Percentiles rank a stretch among this genome's conserved stretches.
phyloP scores from a whole-genome alignment of 2,888 invertebrate genomes.

The Limnephilus rhombicus region DNA sequence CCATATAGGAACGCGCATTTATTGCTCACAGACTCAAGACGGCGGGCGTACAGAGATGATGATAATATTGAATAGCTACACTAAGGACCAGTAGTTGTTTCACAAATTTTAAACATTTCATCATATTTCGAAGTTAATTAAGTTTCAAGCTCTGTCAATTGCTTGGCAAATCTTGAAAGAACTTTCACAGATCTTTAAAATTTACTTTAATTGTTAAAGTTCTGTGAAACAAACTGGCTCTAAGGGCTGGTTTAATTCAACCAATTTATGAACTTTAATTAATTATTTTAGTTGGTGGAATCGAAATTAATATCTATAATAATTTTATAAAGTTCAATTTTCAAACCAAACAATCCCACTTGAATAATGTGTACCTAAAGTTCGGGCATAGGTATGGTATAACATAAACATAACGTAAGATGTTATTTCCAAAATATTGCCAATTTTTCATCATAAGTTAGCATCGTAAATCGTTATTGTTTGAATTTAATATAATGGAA shows the following conservation, averaged over 20 bases:
- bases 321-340: background rate
- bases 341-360: background rate
- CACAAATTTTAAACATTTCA: no score
- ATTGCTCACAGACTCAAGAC: background rate
- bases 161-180: no score
- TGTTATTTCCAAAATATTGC: background rate
- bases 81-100: background rate
- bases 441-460: background rate
- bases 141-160: no score
- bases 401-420: background rate
- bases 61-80: background rate
- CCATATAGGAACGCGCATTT: background rate
- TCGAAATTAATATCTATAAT: background rate
- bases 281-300: background rate
- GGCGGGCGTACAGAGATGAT: background rate
- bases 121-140: no score
- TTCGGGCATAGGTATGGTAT: background rate
- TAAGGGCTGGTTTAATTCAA: background rate
- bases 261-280: background rate
- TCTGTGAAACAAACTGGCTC: no score
- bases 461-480: conserved; percentile 15
- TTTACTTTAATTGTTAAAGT: no score
- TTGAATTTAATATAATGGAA: conserved; percentile 22
- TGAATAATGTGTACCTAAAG: background rate
- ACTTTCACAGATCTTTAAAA: no score